A percentile compares a stretch with the other conserved stretches of the same genome.
These are phyloP conservation scores for Corvus hawaiiensis DNA, from an alignment of 2,113 vertebrate genomes.

Conservation along the genomic window DNA sequence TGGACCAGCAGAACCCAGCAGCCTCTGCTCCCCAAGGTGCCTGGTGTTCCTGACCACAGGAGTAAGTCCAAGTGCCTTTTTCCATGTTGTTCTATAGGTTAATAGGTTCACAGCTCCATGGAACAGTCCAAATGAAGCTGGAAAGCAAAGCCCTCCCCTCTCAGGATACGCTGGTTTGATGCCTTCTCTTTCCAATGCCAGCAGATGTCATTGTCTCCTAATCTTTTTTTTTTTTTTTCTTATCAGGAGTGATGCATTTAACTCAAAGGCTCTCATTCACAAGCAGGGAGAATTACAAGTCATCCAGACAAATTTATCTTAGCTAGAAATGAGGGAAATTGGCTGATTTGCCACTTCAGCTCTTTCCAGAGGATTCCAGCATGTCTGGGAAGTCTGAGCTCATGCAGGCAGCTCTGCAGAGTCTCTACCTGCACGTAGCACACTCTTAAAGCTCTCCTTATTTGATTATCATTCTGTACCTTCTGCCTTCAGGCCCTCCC, in stretches of 20 bases:
- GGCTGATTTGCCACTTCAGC: not conserved
- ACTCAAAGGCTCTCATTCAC: slow-evolving; percentile 1
- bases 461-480: not conserved
- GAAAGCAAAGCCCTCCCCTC: not conserved
- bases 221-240: slow-evolving; percentile 22
- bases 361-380: slow-evolving; percentile 5
- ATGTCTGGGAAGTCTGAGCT: not conserved
- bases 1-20: not conserved
- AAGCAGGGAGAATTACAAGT: not conserved
- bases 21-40: not conserved
- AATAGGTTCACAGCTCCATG: not conserved
- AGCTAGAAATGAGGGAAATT: not conserved
- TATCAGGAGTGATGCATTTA: slow-evolving; percentile 3
- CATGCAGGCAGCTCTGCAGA: not conserved
- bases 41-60: not conserved
- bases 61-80: fast-evolving
- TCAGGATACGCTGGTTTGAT: not conserved
- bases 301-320: not conserved
- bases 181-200: slow-evolving; percentile 46
- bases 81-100: fast-evolving
- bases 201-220: slow-evolving; percentile 63
- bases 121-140: not conserved
- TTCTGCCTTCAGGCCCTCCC: not conserved
- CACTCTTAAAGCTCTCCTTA: not conserved
- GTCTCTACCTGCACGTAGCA: fast-evolving